These are phyloP conservation scores for Habrosyne pyritoides DNA, from an alignment of 2,888 invertebrate genomes.

Conservation along the genomic window DNA sequence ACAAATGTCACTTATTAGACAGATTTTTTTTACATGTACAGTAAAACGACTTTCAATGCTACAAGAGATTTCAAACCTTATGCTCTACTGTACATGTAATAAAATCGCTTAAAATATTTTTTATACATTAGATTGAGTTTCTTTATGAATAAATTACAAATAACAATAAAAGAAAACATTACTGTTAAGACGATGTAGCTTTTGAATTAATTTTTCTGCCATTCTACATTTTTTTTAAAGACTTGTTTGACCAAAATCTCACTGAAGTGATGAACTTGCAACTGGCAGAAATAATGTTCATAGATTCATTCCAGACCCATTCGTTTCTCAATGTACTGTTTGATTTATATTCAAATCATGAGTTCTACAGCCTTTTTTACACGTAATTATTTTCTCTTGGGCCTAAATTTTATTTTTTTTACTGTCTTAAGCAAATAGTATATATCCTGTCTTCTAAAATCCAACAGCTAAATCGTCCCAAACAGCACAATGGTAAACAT, in stretches of 20 bases:
- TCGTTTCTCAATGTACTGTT: no score
- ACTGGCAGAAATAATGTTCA: no score
- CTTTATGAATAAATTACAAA: neutral
- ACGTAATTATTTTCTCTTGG: no score
- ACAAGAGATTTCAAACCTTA: neutral
- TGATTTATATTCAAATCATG: no score
- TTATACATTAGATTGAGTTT: neutral
- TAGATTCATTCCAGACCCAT: neutral
- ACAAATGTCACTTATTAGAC: neutral
- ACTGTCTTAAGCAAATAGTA: no score
- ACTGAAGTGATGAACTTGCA: neutral
- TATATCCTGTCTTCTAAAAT: no score
- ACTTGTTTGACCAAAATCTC: neutral
- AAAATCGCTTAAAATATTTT: neutral
- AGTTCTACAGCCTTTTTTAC: no score
- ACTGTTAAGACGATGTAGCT: neutral
- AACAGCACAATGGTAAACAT: neutral
- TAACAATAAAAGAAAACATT: conserved; percentile 3
- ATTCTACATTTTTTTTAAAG: neutral
- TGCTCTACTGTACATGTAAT: neutral
- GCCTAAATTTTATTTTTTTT: no score
- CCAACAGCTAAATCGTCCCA: neutral
- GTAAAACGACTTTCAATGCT: neutral
- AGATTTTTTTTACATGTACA: neutral
- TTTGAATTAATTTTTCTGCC: neutral